Conservation (phyloP, 2,113 vertebrate genomes). For the Sinocyclocheilus maitianheensis region DNA sequence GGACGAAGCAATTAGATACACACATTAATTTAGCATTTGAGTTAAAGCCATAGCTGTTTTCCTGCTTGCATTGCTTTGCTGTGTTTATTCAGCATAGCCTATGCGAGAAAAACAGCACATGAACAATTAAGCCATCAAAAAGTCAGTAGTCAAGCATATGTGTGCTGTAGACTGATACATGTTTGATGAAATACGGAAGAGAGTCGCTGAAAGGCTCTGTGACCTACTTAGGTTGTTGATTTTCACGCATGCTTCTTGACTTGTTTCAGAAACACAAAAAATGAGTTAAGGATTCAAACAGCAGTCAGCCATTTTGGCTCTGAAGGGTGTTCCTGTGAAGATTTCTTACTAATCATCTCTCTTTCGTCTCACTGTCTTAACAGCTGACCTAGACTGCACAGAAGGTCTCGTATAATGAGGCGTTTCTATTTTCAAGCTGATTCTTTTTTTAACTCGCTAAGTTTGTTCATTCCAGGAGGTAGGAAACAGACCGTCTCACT, state of each 20-base stretch:
- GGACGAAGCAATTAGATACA: neutral
- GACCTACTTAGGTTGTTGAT: constrained; percentile 77
- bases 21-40: neutral
- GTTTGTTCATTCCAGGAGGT: constrained; percentile 50
- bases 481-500: neutral
- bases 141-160: constrained; percentile 64
- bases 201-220: constrained; percentile 70
- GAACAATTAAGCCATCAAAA: constrained; percentile 62
- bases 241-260: constrained; percentile 62
- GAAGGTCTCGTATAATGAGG: constrained; percentile 43
- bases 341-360: constrained; percentile 13
- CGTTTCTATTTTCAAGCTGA: constrained; percentile 50
- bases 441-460: constrained; percentile 59
- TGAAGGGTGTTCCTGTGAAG: constrained; percentile 10
- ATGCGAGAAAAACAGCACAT: constrained; percentile 56
- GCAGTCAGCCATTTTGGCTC: constrained; percentile 33
- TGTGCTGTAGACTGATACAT: constrained; percentile 75
- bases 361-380: constrained; percentile 35
- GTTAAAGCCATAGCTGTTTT: neutral
- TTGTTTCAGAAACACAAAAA: constrained; percentile 62
- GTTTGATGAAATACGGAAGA: constrained; percentile 75
- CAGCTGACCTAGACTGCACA: constrained; percentile 1
- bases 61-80: neutral
- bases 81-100: constrained; percentile 1
- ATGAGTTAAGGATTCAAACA: constrained; percentile 34